Conservation (phyloP, 2,113 vertebrate genomes). For the Gulo gulo region DNA sequence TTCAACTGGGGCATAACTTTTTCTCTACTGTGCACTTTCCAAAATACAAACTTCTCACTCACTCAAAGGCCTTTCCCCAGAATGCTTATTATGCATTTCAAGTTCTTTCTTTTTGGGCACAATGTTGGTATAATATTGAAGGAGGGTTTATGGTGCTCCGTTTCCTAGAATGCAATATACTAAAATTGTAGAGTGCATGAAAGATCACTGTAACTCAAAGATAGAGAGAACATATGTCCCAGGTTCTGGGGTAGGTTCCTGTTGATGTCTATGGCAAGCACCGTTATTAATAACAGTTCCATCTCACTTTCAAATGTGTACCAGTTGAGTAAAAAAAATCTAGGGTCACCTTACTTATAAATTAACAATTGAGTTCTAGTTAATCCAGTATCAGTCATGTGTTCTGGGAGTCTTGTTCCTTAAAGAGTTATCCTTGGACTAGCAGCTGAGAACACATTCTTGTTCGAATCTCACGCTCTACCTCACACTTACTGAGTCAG, state of each 20-base stretch:
- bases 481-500: background rate
- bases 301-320: background rate
- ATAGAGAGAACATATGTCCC: background rate
- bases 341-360: background rate
- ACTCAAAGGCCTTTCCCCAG: background rate
- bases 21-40: conserved; percentile 1
- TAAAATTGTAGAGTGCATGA: background rate
- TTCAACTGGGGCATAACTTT: background rate
- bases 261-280: background rate
- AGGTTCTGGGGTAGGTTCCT: background rate
- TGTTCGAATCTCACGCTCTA: background rate
- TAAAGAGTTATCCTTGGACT: background rate
- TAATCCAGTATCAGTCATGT: rapidly evolving
- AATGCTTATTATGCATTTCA: background rate
- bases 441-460: background rate
- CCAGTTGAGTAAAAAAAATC: background rate
- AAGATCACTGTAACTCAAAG: background rate
- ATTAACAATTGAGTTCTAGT: background rate
- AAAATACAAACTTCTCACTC: conserved; percentile 22
- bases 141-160: background rate
- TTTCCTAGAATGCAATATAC: background rate
- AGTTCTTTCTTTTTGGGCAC: background rate
- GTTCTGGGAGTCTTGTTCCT: background rate
- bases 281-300: background rate
- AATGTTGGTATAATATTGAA: background rate